A percentile compares a stretch with the other conserved stretches of the same genome.
phyloP scores from a whole-genome alignment of 2,888 invertebrate species.

The Oegoconia quadripuncta region DNA sequence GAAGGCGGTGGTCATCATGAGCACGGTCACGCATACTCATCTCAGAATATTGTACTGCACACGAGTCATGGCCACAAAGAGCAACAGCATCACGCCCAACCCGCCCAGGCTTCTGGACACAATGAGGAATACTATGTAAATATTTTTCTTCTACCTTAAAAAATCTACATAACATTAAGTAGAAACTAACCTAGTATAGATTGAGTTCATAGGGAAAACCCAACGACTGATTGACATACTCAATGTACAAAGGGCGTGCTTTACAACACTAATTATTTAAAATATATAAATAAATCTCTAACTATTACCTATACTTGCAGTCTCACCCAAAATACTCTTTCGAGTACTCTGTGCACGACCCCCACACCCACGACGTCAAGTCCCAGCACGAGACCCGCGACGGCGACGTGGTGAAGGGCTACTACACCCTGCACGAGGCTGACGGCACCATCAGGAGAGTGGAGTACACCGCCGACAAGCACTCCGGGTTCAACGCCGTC shows the following conservation, averaged over 20 bases:
- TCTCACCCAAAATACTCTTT: constrained; percentile 46
- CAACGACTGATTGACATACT: too few relatives aligned
- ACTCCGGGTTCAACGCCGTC: constrained; percentile 42
- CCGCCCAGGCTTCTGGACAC: too few relatives aligned
- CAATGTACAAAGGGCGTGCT: too few relatives aligned
- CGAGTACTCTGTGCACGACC: constrained; percentile 67
- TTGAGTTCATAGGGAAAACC: too few relatives aligned
- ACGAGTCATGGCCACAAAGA: too few relatives aligned
- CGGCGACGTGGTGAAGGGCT: constrained; percentile 77
- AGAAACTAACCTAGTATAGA: too few relatives aligned
- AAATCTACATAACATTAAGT: too few relatives aligned
- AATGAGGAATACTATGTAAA: too few relatives aligned
- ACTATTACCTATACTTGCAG: too few relatives aligned
- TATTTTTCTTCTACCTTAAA: background rate
- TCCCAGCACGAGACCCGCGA: constrained; percentile 65
- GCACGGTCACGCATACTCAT: constrained; percentile 24
- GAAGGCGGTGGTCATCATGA: constrained; percentile 13
- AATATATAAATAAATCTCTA: too few relatives aligned
- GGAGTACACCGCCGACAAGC: constrained; percentile 38
- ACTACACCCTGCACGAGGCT: constrained; percentile 74
- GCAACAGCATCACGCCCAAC: too few relatives aligned
- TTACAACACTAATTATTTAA: too few relatives aligned
- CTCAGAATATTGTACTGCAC: constrained; percentile 39
- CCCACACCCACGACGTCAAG: constrained; percentile 70
- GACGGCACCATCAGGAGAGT: constrained; percentile 59